Evolutionary conservation across 2,113 vertebrate species (phyloP).

Genomic region (Miniopterus natalensis): DNA sequence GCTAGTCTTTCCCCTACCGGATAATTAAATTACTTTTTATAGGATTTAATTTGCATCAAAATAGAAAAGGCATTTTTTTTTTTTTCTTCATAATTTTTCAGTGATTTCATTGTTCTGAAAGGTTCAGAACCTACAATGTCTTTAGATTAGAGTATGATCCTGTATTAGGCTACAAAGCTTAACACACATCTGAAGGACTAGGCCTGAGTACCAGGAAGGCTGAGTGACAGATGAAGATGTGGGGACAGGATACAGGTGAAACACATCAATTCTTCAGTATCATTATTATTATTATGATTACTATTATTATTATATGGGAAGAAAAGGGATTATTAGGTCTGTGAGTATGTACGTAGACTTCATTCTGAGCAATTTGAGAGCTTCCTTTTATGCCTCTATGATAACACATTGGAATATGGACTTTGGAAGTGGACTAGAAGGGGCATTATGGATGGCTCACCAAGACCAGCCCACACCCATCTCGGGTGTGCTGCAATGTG

Average conservation of each 20-base stretch:
- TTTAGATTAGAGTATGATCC: constrained; percentile 29
- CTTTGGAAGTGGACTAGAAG: not conserved
- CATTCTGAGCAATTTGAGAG: not conserved
- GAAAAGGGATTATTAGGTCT: not conserved
- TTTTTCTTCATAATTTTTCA: constrained; percentile 47
- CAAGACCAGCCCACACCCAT: not conserved
- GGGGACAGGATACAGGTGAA: not conserved
- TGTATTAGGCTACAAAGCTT: not conserved
- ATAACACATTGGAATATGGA: not conserved
- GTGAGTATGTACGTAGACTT: not conserved
- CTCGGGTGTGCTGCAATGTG: not conserved
- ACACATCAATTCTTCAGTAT: not conserved
- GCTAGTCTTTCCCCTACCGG: constrained; percentile 53
- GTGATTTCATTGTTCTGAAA: constrained; percentile 68
- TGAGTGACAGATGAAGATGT: not conserved
- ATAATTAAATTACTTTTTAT: constrained; percentile 74
- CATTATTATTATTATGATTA: not conserved
- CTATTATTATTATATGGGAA: not conserved
- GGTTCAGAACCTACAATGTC: constrained; percentile 64
- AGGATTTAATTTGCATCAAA: constrained; percentile 68
- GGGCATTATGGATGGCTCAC: too few species aligned
- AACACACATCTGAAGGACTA: not conserved
- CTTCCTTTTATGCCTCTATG: not conserved
- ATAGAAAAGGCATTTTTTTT: constrained; percentile 56
- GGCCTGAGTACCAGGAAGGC: rapidly evolving